phyloP scores from a whole-genome alignment of 2,888 invertebrate genomes.

The Idaea straminata region DNA sequence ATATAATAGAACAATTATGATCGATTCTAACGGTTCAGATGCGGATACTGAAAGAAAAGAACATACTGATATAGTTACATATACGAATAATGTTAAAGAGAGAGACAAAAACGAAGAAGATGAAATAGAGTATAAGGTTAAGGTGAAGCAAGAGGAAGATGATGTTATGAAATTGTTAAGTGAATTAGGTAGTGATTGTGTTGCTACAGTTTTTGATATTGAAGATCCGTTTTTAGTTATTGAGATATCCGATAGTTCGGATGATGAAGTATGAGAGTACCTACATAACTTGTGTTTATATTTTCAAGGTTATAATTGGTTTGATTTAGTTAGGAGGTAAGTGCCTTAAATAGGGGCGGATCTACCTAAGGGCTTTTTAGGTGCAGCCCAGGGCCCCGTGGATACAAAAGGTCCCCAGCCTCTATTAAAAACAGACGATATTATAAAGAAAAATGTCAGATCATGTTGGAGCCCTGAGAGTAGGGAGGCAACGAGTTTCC shows the following conservation, averaged over 20 bases:
- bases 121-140: conserved; percentile 6
- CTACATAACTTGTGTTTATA: too few species aligned
- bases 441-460: too few species aligned
- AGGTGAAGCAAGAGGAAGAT: conserved; percentile 32
- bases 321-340: too few species aligned
- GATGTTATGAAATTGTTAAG: conserved; percentile 35
- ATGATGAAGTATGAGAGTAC: conserved; percentile 41
- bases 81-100: not conserved
- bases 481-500: too few species aligned
- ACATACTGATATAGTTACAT: not conserved
- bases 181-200: conserved; percentile 43
- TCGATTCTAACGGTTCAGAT: not conserved
- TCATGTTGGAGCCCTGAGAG: too few species aligned
- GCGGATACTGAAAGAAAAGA: not conserved
- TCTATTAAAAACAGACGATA: too few species aligned
- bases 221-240: conserved; percentile 56
- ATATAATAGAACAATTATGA: not conserved
- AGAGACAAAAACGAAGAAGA: not conserved
- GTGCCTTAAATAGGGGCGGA: too few species aligned
- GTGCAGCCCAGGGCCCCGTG: too few species aligned
- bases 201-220: conserved; percentile 43
- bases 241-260: conserved; percentile 53
- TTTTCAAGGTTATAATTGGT: too few species aligned
- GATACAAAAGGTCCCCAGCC: too few species aligned
- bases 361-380: too few species aligned